Base-by-base conservation (phyloP, 2,888 invertebrate genomes). In the Augochlorella aurata region DNA sequence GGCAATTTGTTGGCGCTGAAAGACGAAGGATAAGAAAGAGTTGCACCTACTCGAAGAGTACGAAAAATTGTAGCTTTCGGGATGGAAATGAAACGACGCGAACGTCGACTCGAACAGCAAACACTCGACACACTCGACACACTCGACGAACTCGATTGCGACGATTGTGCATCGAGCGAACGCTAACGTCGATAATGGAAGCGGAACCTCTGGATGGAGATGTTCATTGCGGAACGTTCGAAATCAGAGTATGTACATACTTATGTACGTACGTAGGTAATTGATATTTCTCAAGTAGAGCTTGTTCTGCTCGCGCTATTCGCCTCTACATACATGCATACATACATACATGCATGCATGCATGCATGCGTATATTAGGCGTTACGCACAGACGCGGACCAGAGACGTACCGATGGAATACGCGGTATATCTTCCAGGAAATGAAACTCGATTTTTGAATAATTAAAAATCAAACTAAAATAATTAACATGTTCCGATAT, bases 201-300 rank as follows among this genome's bases (percentile, higher is more conserved):
- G 74, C 74, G 38, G 38, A 38, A 38, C 38, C 4, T 82, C 82
- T 76, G 83, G 76, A 83, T 83, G 85, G 79, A 84, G 77, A 86
- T 81, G 87, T 86, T 75, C 81, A 75, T 82, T 83, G 85, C 86
- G 89, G 89, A 89, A 89, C 88, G 78, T 81, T 86, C 82, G 85
- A 81, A 83, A 87, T 83, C 79, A 87, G 87, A 83, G 77, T 38
- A 38, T 38, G 38, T 5, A 5, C 0, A 38, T 38, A 38, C 38
- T 38, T 38, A 38, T 38, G 38, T 38, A 38, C 38, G 38, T 38
- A 38, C 7, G 38, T 5, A 38, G 38, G 38, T 80, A 77, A 76
- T 77, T 81, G 85, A 81, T 85, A 86, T 79, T 86, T 87, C 83
- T 85, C 79, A 78, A 69, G 77, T 77, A 74, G 77, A 81, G 67